Evolutionary conservation across 2,113 vertebrate species (phyloP), one percentile per base, ranked within the genome.

Genomic region (Clupea harengus): DNA sequence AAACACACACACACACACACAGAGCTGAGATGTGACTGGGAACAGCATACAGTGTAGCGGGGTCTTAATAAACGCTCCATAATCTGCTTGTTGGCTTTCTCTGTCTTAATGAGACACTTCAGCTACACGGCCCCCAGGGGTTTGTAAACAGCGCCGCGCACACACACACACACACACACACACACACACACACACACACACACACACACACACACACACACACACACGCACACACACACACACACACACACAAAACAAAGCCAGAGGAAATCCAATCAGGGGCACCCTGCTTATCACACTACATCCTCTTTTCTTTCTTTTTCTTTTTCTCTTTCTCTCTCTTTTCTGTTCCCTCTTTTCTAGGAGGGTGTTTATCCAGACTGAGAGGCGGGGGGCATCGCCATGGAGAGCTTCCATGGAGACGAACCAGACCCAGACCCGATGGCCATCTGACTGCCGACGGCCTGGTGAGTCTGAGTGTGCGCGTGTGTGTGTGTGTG

Each of bases 351-450:
- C 64, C 11, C 4, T 25, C 64, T 72, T 3, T 25, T 72, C 28
- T 32, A 28, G 25, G 3, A 72, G 64, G n/a, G 64, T 49, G 49
- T 86, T 72, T 81, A 72, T 15, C 45, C 45, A 64, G 52, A 17
- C 18, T 57, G 2, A 20, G 57, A 25, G 57, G 6, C 20, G 57
- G 57, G 22, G 57, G 32, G 64, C 75, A 81, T 86, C 47, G 46
- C 87, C 57, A 88, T 84, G 52, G 87, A 85, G 50, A 83, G 44
- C 49, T 32, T 52, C 49, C 60, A 52, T 10, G 15, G 87, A 64
- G 83, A 87, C 60, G 10, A 39, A 81, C 81, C 44, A 64, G 20
- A n/a, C 57, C 81, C 15, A 18, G 45, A 22, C 28, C 67, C 2
- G 60, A 7, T 44, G 25, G 39, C 15, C 52, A 15, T 54, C 52